Evolutionary conservation across 2,888 invertebrate species (phyloP), one percentile per base, ranked within the genome.

Genomic region (Strigamia transsilvanica): DNA sequence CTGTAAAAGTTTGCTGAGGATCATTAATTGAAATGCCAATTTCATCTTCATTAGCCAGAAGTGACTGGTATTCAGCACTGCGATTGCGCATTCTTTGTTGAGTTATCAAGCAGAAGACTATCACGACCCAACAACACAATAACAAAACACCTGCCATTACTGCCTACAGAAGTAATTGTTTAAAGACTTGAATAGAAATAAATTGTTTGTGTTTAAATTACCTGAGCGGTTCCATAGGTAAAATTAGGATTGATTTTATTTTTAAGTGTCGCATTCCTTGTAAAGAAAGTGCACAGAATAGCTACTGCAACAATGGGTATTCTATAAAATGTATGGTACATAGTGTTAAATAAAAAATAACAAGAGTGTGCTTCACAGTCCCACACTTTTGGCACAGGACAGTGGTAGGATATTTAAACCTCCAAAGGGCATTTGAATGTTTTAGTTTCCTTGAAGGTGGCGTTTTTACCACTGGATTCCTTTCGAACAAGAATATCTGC

Each of bases 41-140:
- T 12, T 61, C 61, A 21, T 61, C 61, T 2, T 61, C 61, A 21
- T 12, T 61, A 3, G 61, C n/a, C 10, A 61, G 61, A 21, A 61
- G 61, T 4, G 61, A 61, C n/a, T 61, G 61, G 21, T 61, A 61
- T 61, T 61, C 61, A 18, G 61, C 61, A 18, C 23, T 61, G n/a
- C 61, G 61, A 23, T 61, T 61, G 10, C 61, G 18, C 23, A 61
- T 15, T 61, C 61, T 61, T 18, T 61, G 61, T 61, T 61, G 61
- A 7, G n/a, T 18, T 12, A 61, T 61, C 10, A 61, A n/a, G 21
- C 61, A 21, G 3, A 61, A 61, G 9, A 61, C 61, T n/a, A 61
- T 61, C 3, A 61, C 61, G 18, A 61, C n/a, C 18, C 18, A 18
- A n/a, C 61, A 61, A 15, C 15, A 9, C 2, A 61, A 61, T 23